Base-by-base conservation (phyloP, 64 coral and sea anemone species). In the Cladopsammia gracilis region DNA sequence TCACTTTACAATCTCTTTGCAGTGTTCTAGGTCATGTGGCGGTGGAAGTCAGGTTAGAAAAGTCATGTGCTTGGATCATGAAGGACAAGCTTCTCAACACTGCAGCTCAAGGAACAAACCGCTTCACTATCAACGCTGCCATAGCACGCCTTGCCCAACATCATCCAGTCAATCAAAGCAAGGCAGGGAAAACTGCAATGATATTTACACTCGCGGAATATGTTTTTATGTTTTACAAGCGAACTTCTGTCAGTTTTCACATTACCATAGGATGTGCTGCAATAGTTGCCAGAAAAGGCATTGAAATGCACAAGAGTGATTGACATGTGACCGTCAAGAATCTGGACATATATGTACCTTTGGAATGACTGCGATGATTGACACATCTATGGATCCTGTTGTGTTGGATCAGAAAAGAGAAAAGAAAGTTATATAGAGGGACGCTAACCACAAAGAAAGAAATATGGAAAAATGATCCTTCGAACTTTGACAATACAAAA, bases 21-120 rank as follows among this genome's bases (percentile, higher is more conserved):
- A 98, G 96, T 98, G 96, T 53, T 98, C 96, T 20, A 76, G 73
- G 13, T 86, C 96, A 4, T 98, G 96, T 44, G 93, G 93, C 19
- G 85, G 90, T 2, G 96, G 96, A 48, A 92, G 67, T 48, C 78
- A 95, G 70, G 62, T 61, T 11, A 88, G 96, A 82, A 65, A 86
- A 0, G 96, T 95, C 5, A 93, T 89, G 77, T 98, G 96, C 25
- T 73, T 98, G 64, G 86, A 95, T 42, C 20, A 93, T 24, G 64
- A 95, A 52, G 96, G 96, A 47, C 62, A 98, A 72, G 75, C 25
- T 18, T 82, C 87, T 3, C 90, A 85, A 4, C 90, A 87, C 3
- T 98, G 96, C 49, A 87, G 95, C 25, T 80, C 83, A 54, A 74
- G 79, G 62, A 72, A 65, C 77, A 88, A 85, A 69, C 96, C 96